Evolutionary conservation across 2,888 invertebrate genomes (phyloP).

Genomic region (Caenorhabditis doughertyi): DNA sequence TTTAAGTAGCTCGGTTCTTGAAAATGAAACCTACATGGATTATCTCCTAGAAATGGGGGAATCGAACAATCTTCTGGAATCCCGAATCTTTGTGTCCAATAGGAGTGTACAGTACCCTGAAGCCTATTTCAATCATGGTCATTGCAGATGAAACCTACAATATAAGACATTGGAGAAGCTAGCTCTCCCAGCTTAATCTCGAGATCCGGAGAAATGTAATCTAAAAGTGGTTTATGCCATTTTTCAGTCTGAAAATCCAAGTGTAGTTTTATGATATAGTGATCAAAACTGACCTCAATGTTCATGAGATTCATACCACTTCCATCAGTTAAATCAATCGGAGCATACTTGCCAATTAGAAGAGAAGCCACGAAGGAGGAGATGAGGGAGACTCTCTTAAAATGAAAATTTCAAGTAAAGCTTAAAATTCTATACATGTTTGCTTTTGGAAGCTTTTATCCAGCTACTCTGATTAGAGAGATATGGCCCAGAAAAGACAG

Average conservation of each 20-base stretch:
- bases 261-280: neutral
- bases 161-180: neutral
- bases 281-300: slow-evolving; percentile 84
- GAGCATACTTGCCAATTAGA: slow-evolving; percentile 91
- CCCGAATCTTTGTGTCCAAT: slow-evolving; percentile 91
- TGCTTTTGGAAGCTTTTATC: neutral
- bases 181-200: slow-evolving; percentile 87
- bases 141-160: slow-evolving; percentile 40
- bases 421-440: neutral
- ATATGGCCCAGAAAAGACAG: too few relatives aligned
- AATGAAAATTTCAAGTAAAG: slow-evolving; percentile 65
- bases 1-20: too few relatives aligned
- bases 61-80: slow-evolving; percentile 90
- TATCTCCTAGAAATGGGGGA: slow-evolving; percentile 95
- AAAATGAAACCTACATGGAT: slow-evolving; percentile 87
- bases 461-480: too few relatives aligned
- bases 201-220: slow-evolving; percentile 88
- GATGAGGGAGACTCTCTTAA: slow-evolving; percentile 91
- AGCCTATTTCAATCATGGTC: slow-evolving; percentile 79
- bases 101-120: slow-evolving; percentile 89
- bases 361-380: slow-evolving; percentile 94
- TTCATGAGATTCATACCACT: slow-evolving; percentile 97
- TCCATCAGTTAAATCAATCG: slow-evolving; percentile 93
- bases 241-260: slow-evolving; percentile 78
- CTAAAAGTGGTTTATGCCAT: slow-evolving; percentile 61